Conservation (phyloP, 2,797 vertebrate species). For the Australoheros facetus region DNA sequence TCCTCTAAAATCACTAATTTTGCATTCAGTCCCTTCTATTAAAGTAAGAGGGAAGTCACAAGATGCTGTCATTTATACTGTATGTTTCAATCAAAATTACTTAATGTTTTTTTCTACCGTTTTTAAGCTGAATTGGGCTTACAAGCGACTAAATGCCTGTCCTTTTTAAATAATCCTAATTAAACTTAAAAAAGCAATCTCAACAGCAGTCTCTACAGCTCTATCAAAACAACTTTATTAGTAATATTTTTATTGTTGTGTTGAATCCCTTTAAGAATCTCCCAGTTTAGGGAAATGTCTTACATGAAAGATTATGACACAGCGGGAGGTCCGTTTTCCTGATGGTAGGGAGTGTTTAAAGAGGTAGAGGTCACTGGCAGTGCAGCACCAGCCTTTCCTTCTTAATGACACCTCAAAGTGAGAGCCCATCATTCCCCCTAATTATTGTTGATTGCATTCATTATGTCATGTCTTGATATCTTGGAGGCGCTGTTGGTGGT, state of each 20-base stretch:
- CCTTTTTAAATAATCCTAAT: neutral
- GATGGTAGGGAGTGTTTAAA: conserved; percentile 68
- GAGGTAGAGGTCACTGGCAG: conserved; percentile 70
- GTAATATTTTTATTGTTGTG: neutral
- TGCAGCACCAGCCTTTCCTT: conserved; percentile 63
- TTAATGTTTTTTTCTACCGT: neutral
- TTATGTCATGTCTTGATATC: conserved; percentile 77
- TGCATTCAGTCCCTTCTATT: neutral
- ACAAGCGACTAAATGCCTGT: neutral
- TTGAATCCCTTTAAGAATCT: conserved; percentile 35
- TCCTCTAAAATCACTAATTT: neutral
- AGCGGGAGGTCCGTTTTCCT: conserved; percentile 61
- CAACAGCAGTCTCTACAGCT: neutral
- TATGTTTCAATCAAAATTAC: neutral
- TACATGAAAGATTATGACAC: conserved; percentile 61
- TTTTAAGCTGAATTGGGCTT: neutral
- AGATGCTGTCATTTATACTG: neutral
- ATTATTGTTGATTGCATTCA: conserved; percentile 84
- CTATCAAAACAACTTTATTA: conserved; percentile 16
- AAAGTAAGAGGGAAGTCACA: neutral
- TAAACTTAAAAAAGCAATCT: neutral
- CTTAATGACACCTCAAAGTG: conserved; percentile 77
- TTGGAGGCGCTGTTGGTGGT: conserved; percentile 69
- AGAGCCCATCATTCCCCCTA: conserved; percentile 80
- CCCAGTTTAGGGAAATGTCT: conserved; percentile 45